Evolutionary conservation across 2,888 invertebrate genomes (phyloP), one percentile per base, ranked within the genome.

Genomic region (Atethmia centrago): DNA sequence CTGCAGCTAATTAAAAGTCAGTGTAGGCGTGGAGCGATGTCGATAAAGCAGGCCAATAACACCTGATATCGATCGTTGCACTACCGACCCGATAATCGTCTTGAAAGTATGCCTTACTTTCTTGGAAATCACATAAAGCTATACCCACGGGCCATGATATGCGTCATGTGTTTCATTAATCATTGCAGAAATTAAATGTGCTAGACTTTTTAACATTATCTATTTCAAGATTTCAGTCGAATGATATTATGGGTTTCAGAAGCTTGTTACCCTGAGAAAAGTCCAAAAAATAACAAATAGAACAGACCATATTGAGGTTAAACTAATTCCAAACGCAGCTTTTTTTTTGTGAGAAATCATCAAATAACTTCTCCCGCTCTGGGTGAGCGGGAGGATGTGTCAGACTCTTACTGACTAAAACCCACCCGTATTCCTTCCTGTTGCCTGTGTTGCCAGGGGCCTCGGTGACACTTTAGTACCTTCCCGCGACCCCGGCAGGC

Each of bases 21-120:
- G n/a, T n/a, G n/a, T n/a, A 71, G n/a, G 14, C 28, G 40, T 40
- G 61, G 53, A 61, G 25, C 14, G 49, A 14, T 51, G 69, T 72
- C 58, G 72, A 70, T 65, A 61, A 81, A 84, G 28, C 72, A 40
- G 83, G 81, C 55, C 77, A 80, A 80, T 47, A 65, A 56, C 56
- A 40, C 5, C n/a, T 63, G n/a, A 25, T 63, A 78, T 71, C 72
- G 71, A 73, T 69, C 14, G n/a, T 56, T 66, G 40, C 49, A 28
- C 16, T 62, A n/a, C 19, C 16, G 42, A 21, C 31, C 21, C 16
- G 42, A 53, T 72, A 51, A 45, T 25, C 0, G 73, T 51, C 65
- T 75, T 74, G 40, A 36, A 62, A 58, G 19, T 53, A n/a, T 51
- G 28, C 28, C 31, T 47, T 47, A 75, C 58, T 42, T 49, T 58